Evolutionary conservation across 2,888 invertebrate species (phyloP).

Genomic region (Omphaloscelis lunosa): DNA sequence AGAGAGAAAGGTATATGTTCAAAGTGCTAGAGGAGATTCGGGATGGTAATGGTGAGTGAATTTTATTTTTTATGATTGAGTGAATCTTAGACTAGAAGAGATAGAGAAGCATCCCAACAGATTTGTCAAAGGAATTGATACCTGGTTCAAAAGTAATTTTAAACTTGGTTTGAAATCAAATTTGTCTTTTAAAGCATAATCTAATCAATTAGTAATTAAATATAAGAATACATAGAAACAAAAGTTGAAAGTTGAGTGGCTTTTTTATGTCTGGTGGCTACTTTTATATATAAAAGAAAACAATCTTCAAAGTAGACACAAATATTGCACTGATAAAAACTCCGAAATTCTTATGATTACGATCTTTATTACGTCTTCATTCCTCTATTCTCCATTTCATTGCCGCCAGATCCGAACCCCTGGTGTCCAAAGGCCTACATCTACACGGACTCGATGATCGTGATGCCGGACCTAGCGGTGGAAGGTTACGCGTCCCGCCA

Average conservation of each 20-base stretch:
- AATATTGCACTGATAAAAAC: neutral
- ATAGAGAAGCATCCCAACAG: neutral
- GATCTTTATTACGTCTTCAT: neutral
- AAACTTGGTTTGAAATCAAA: neutral
- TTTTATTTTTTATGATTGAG: neutral
- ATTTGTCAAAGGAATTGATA: neutral
- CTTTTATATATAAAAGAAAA: neutral
- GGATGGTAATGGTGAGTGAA: slow-evolving; percentile 65
- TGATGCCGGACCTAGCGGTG: slow-evolving; percentile 81
- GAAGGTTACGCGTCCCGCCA: slow-evolving; percentile 76
- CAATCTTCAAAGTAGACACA: neutral
- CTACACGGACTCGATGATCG: slow-evolving; percentile 77
- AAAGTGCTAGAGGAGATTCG: slow-evolving; percentile 77
- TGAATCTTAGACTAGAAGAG: neutral
- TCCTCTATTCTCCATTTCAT: slow-evolving; percentile 1
- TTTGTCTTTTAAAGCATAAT: neutral
- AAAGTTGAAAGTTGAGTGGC: too few relatives aligned
- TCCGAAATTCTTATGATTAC: neutral
- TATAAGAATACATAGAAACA: neutral
- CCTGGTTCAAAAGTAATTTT: neutral
- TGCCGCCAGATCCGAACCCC: slow-evolving; percentile 72
- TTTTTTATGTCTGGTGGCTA: too few relatives aligned
- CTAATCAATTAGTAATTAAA: neutral
- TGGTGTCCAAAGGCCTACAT: slow-evolving; percentile 79
- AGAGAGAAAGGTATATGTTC: slow-evolving; percentile 80